Evolutionary conservation across 2,797 vertebrate genomes (phyloP), one percentile per base, ranked within the genome.

Genomic region (Pempheris klunzingeri): DNA sequence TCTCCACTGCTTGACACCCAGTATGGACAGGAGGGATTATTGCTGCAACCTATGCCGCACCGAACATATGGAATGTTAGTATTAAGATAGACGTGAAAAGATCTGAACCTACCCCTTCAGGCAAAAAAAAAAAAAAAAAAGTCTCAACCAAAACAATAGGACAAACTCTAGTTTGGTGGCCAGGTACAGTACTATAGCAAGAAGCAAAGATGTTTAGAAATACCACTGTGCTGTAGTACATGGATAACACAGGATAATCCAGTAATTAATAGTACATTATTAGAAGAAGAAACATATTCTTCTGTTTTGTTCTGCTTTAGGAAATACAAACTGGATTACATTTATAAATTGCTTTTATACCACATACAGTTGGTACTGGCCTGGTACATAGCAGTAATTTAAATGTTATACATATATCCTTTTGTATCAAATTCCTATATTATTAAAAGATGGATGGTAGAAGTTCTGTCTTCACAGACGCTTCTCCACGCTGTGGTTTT

Each of bases 261-360:
- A 32, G 26, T 43, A 24, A 71, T 65, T 18, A 44, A 66, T 65
- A 13, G 7, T 47, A 12, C 20, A 28, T 65, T 30, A 60, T 43
- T 7, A 20, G 3, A 61, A 12, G 6, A 41, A 55, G 11, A 7
- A 58, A 67, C 59, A 7, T 2, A 61, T 32, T 39, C 18, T 20
- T 9, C n/a, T 41, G 14, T 38, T 38, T 20, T 34, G 11, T 41
- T 58, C 7, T 53, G 46, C n/a, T 50, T 26, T 14, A 58, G 24
- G n/a, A n/a, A n/a, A n/a, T n/a, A n/a, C n/a, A n/a, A n/a, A n/a
- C n/a, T n/a, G n/a, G n/a, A n/a, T n/a, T n/a, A n/a, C n/a, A n/a
- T n/a, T n/a, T n/a, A n/a, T n/a, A n/a, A n/a, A n/a, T n/a, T n/a
- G n/a, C n/a, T n/a, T n/a, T n/a, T n/a, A n/a, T n/a, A n/a, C n/a